phyloP scores from a whole-genome alignment of 2,888 invertebrate genomes.

The Cryptosula pallasiana region DNA sequence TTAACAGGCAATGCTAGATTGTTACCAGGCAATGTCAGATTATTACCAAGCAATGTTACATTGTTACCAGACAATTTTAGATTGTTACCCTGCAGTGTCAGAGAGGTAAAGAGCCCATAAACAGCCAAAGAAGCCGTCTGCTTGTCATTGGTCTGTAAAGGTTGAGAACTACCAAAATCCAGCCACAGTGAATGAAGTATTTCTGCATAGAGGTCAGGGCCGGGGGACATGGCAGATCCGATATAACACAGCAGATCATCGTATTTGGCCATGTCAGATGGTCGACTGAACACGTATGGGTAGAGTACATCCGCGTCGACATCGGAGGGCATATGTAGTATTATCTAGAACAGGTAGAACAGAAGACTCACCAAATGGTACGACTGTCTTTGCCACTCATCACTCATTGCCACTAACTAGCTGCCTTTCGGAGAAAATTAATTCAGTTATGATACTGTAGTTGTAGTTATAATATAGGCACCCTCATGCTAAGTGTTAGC shows the following conservation, averaged over 20 bases:
- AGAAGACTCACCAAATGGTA: too few relatives aligned
- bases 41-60: too few relatives aligned
- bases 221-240: not conserved
- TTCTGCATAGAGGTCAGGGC: conserved; percentile 22
- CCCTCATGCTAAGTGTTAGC: too few relatives aligned
- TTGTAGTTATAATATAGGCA: too few relatives aligned
- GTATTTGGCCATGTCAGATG: conserved; percentile 22
- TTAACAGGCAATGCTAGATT: too few relatives aligned
- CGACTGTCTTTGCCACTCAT: too few relatives aligned
- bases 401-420: too few relatives aligned
- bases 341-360: not conserved
- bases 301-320: conserved; percentile 14
- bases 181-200: conserved; percentile 18
- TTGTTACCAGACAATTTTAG: too few relatives aligned
- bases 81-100: conserved; percentile 22
- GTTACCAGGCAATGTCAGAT: too few relatives aligned
- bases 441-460: too few relatives aligned
- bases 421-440: too few relatives aligned
- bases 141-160: conserved; percentile 25
- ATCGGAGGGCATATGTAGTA: conserved; percentile 21
- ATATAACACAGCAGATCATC: conserved; percentile 16
- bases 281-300: conserved; percentile 22
- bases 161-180: conserved; percentile 19
- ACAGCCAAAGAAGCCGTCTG: conserved; percentile 26
- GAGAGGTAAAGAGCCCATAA: conserved; percentile 26